phyloP scores from a whole-genome alignment of 2,797 vertebrate genomes.

The Hephaestus fuliginosus region DNA sequence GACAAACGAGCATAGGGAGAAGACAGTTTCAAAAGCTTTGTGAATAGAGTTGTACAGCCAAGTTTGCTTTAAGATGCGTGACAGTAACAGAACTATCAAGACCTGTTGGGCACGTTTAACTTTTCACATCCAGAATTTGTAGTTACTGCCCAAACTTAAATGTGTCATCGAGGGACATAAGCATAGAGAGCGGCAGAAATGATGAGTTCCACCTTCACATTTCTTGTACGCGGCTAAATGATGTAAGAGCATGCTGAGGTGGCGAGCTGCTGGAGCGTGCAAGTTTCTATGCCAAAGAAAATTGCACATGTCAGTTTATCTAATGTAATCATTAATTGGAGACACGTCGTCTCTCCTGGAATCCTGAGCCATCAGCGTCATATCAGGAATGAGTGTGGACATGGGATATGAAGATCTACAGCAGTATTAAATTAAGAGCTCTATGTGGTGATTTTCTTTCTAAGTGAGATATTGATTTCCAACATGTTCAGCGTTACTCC shows the following conservation, averaged over 20 bases:
- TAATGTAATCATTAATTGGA: slow-evolving; percentile 32
- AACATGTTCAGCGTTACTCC: background rate
- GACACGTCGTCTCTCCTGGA: background rate
- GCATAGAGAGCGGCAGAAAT: slow-evolving; percentile 27
- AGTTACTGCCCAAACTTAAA: background rate
- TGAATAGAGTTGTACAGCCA: background rate
- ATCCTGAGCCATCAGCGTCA: slow-evolving; percentile 7
- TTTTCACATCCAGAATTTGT: slow-evolving; percentile 6
- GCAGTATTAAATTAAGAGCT: background rate
- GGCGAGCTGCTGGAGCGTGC: slow-evolving; percentile 19
- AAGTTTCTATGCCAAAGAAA: background rate
- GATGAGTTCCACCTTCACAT: slow-evolving; percentile 47
- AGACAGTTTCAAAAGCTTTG: slow-evolving; percentile 15
- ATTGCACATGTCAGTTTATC: slow-evolving; percentile 31
- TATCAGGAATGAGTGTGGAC: background rate
- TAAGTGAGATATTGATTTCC: background rate
- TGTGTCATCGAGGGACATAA: slow-evolving; percentile 22
- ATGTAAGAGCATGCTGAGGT: slow-evolving; percentile 38
- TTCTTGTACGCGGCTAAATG: slow-evolving; percentile 52
- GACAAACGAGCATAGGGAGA: background rate
- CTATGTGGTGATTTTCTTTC: background rate
- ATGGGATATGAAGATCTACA: background rate
- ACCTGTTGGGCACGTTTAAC: background rate
- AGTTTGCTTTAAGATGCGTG: background rate
- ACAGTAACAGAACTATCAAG: slow-evolving; percentile 5